These are phyloP conservation scores for Diarsia mendica DNA, from an alignment of 2,888 invertebrate genomes.

Conservation along the genomic window DNA sequence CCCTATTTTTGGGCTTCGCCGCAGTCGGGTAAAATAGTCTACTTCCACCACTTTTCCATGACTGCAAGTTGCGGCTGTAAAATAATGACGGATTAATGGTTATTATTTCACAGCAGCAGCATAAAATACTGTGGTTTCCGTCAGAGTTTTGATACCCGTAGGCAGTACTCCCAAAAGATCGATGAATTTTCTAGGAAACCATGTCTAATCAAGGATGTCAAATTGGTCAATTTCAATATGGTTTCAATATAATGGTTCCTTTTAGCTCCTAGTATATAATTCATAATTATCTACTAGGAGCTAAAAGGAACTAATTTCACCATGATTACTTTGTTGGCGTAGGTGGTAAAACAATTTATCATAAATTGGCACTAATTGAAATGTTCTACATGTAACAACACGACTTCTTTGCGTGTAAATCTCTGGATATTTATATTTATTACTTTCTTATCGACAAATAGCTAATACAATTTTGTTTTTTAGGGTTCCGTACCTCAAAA, in stretches of 20 bases:
- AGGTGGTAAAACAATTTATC: neutral
- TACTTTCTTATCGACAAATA: neutral
- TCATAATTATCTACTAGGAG: neutral
- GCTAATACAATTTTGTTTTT: neutral
- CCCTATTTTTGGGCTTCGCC: no score
- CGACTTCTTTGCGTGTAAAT: neutral
- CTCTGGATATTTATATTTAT: neutral
- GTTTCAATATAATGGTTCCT: no score
- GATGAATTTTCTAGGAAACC: neutral
- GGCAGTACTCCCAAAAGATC: neutral
- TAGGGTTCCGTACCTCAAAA: no score
- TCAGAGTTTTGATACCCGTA: neutral
- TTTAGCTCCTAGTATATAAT: no score
- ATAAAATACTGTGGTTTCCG: neutral
- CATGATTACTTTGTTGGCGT: neutral
- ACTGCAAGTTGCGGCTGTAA: neutral
- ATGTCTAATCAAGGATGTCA: neutral
- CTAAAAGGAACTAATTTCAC: neutral
- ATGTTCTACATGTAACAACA: constrained; percentile 1
- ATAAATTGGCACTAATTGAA: constrained; percentile 1
- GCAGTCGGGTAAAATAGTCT: neutral
- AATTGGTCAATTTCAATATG: no score
- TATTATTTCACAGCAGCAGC: neutral
- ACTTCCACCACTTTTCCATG: neutral
- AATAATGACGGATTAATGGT: neutral